Evolutionary conservation across 2,113 vertebrate species (phyloP).

Genomic region (Halichoeres trimaculatus): DNA sequence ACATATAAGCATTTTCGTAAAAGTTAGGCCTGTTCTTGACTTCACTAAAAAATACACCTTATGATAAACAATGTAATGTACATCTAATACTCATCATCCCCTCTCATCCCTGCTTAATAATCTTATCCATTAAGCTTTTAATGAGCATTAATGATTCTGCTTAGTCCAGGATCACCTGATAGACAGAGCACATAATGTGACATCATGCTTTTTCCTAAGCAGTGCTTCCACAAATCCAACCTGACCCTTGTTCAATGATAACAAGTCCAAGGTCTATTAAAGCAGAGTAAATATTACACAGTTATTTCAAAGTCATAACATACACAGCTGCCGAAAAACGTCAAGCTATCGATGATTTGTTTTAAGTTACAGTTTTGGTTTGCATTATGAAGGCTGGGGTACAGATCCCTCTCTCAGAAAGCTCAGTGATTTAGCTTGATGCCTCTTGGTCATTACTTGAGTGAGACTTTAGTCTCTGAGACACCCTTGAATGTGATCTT

Average conservation of each 20-base stretch:
- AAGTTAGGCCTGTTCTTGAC: conserved; percentile 1
- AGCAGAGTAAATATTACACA: conserved; percentile 2
- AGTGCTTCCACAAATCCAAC: conserved; percentile 20
- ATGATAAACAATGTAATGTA: conserved; percentile 10
- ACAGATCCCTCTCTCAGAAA: background rate
- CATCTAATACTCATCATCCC: conserved; percentile 13
- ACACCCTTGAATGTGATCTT: background rate
- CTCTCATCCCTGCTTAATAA: conserved; percentile 9
- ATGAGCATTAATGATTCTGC: background rate
- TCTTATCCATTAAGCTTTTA: conserved; percentile 28
- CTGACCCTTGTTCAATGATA: conserved; percentile 13
- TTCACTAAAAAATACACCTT: conserved; percentile 10
- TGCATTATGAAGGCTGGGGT: background rate
- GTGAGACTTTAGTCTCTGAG: background rate
- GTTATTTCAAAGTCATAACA: background rate
- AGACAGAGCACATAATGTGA: no score
- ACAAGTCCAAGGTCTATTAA: background rate
- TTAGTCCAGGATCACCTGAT: background rate
- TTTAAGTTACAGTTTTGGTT: conserved; percentile 4
- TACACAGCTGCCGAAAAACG: background rate
- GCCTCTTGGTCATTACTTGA: conserved; percentile 4
- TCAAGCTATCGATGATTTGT: background rate
- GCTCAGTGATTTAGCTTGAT: background rate
- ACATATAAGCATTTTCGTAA: background rate
- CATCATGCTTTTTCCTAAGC: background rate